phyloP scores from a whole-genome alignment of 2,797 vertebrate species.

The Pelodytes ibericus region DNA sequence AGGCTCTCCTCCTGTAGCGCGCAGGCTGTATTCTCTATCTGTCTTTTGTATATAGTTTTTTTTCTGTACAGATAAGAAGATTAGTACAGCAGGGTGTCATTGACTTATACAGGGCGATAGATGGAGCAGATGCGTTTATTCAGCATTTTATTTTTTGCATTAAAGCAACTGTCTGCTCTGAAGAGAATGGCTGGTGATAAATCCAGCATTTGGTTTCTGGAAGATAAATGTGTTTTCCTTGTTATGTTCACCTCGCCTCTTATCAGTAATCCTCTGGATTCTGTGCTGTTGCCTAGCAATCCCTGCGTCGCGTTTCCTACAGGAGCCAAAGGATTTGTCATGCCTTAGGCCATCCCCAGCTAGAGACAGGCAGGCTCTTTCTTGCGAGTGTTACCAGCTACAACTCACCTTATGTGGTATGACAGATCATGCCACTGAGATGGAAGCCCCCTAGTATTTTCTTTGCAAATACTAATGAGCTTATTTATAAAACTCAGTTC shows the following conservation, averaged over 20 bases:
- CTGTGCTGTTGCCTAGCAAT: slow-evolving; percentile 41
- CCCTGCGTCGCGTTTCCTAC: not conserved
- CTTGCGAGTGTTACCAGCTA: too few relatives aligned
- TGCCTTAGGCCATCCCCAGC: not conserved
- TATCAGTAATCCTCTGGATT: slow-evolving; percentile 6
- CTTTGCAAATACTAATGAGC: too few relatives aligned
- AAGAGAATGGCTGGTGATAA: not conserved
- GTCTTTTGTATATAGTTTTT: not conserved
- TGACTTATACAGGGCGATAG: not conserved
- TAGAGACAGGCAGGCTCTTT: too few relatives aligned
- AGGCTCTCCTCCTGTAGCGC: too few relatives aligned
- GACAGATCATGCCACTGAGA: too few relatives aligned
- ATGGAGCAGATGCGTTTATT: not conserved
- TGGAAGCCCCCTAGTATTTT: too few relatives aligned
- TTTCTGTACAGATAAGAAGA: not conserved
- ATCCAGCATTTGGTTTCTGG: not conserved
- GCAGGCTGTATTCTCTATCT: not conserved
- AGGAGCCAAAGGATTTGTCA: not conserved
- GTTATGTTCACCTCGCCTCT: not conserved
- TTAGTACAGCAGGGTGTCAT: not conserved
- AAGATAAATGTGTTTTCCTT: slow-evolving; percentile 1
- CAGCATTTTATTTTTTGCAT: not conserved
- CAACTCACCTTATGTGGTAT: too few relatives aligned
- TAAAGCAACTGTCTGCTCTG: not conserved
- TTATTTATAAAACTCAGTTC: too few relatives aligned